Evolutionary conservation across 2,113 vertebrate genomes (phyloP), one percentile per base, ranked within the genome.

Genomic region (Coptodon rendalli): DNA sequence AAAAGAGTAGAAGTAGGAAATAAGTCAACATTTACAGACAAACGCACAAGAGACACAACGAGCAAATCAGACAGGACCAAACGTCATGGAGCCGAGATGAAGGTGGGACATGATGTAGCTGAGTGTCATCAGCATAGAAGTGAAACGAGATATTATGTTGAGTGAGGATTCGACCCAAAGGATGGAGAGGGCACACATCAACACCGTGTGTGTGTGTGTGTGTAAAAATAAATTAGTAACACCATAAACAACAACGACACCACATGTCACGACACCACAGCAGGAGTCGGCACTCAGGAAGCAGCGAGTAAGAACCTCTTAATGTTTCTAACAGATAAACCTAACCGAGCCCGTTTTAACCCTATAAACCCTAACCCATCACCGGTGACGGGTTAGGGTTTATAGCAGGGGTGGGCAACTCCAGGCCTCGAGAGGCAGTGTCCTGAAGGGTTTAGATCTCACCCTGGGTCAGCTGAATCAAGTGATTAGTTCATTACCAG

Each of bases 401-500:
- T 3, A 24, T 54, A 56, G 10, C n/a, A 12, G 1, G n/a, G 2
- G 6, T 54, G 10, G 53, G 53, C 1, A 56, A 13, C 22, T 56
- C 53, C 22, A 56, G 22, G n/a, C 22, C 53, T 7, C 22, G 22
- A 4, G 22, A 0, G 53, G 10, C n/a, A 10, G 6, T 1, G n/a
- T 54, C n/a, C 53, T 54, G 53, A 10, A 24, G 6, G 53, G 0
- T 24, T 24, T 56, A 24, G 53, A 56, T 13, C 11, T 56, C 53
- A 56, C 1, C n/a, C 11, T 56, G 22, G 11, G 53, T 56, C 6
- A 56, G 0, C 11, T 56, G 22, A 56, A 56, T 56, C 53, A 7
- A 0, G 0, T 7, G 53, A 56, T 56, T 3, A 24, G 53, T 24
- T 56, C 53, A 0, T 24, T 0, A 13, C 0, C 53, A 24, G 22